Base-by-base conservation (phyloP, 2,113 vertebrate genomes). In the Calyptomena viridis region DNA sequence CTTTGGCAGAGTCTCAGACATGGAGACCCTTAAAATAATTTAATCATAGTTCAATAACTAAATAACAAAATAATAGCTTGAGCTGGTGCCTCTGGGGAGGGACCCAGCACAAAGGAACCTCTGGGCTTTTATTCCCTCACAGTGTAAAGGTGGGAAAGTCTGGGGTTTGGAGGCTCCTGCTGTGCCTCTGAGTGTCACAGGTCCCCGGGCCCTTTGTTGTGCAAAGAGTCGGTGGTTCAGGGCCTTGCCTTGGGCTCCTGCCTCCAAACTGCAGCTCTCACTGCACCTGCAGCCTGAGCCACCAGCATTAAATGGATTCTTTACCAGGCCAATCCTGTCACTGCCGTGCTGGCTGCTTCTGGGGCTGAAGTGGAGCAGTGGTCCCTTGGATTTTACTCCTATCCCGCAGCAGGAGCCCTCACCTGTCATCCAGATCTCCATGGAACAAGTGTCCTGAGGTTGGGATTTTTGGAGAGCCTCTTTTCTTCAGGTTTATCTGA, bases 271-370 rank as follows among this genome's bases (percentile, higher is more conserved):
- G 69, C 24, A 64, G 49, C 69, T 55, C 33, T 53, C 58, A 22
- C 14, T 9, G 40, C 18, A 6, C 59, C 15, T 66, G 19, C 4
- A 30, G 46, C 9, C 71, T 0, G 1, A 31, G 42, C 71, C 60
- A 49, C 24, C 19, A 19, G 50, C 60, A n/a, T 30, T 13, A 60
- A 19, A 19, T 24, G 50, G n/a, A 58, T 75, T 25, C 35, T 40
- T 11, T 2, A 5, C 24, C 44, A 67, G 31, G 25, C 11, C 11
- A 5, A 2, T 39, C 59, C 53, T 13, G 0, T 24, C 47, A 2
- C 11, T 0, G 42, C 53, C 25, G 18, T 8, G 33, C 14, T 47
- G n/a, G 12, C 27, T 67, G 53, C 24, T 73, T 52, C 59, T 49
- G 39, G 15, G 39, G 55, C 39, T 64, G 28, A 82, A 27, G 71